Evolutionary conservation across 2,797 vertebrate species (phyloP).

Genomic region (Liasis olivaceus): DNA sequence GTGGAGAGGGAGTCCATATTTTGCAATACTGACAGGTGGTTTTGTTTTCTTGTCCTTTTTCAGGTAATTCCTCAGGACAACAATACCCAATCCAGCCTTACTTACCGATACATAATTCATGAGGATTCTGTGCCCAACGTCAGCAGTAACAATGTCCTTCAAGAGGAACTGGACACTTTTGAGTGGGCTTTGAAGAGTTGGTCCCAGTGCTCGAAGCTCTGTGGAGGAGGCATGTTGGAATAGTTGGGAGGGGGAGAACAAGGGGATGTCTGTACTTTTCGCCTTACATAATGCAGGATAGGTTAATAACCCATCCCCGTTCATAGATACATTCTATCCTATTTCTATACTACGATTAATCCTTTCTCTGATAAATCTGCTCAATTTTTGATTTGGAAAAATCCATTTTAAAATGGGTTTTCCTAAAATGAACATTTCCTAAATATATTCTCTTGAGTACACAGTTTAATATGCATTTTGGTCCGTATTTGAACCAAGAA

Average conservation of each 20-base stretch:
- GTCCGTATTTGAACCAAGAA: too few species aligned
- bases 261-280: not conserved
- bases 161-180: constrained; percentile 86
- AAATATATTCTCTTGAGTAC: not conserved
- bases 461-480: not conserved
- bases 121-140: constrained; percentile 91
- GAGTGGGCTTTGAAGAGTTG: constrained; percentile 98
- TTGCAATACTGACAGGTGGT: not conserved
- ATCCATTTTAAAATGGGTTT: not conserved
- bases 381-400: not conserved
- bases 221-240: constrained; percentile 85
- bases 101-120: constrained; percentile 95
- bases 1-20: not conserved
- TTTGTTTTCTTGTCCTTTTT: not conserved
- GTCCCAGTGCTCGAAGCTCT: constrained; percentile 93
- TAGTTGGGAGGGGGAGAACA: not conserved
- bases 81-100: constrained; percentile 88
- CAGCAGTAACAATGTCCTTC: constrained; percentile 96
- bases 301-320: not conserved
- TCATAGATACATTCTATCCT: not conserved
- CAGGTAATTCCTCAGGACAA: constrained; percentile 95
- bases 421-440: not conserved
- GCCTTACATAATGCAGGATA: too few species aligned
- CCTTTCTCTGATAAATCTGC: not conserved
- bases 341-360: not conserved